A percentile compares a stretch with the other conserved stretches of the same genome.
Conservation (phyloP, 2,113 vertebrate species). For the Dendrocopos noguchii region DNA sequence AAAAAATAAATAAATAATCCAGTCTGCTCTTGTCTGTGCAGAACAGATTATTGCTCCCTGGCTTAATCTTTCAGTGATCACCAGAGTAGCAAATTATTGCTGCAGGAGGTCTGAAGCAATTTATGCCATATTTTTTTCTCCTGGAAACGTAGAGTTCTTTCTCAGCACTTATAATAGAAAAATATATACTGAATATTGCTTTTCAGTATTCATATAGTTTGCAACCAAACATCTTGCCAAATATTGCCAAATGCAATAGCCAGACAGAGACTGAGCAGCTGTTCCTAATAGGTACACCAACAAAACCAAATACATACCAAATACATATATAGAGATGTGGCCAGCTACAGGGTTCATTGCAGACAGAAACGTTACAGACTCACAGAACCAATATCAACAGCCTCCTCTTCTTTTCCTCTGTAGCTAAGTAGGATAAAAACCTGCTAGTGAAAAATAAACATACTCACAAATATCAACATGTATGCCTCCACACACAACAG, state of each 20-base stretch:
- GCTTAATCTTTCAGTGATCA: constrained; percentile 25
- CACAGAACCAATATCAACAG: background rate
- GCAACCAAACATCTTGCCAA: background rate
- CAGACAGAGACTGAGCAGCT: background rate
- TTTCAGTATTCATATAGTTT: constrained; percentile 13
- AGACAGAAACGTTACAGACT: background rate
- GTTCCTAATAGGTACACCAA: background rate
- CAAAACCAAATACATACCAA: background rate
- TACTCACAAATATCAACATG: background rate
- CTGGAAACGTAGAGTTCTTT: constrained; percentile 1
- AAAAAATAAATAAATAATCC: too few relatives aligned
- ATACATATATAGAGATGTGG: background rate
- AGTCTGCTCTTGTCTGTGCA: background rate
- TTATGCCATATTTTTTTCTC: constrained; percentile 6
- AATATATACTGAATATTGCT: background rate
- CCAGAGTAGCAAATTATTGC: constrained; percentile 15
- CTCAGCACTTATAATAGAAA: constrained; percentile 24
- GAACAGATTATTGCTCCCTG: constrained; percentile 15
- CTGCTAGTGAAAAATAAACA: background rate
- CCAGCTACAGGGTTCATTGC: background rate
- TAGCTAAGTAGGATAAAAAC: background rate
- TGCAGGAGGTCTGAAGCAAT: constrained; percentile 27
- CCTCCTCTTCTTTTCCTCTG: background rate
- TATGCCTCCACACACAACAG: background rate
- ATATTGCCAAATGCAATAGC: background rate